Percentiles rank a stretch among this genome's conserved stretches.
phyloP scores from a whole-genome alignment of 1,140 invertebrate genomes.

The Pogonognathellus flavescens region DNA sequence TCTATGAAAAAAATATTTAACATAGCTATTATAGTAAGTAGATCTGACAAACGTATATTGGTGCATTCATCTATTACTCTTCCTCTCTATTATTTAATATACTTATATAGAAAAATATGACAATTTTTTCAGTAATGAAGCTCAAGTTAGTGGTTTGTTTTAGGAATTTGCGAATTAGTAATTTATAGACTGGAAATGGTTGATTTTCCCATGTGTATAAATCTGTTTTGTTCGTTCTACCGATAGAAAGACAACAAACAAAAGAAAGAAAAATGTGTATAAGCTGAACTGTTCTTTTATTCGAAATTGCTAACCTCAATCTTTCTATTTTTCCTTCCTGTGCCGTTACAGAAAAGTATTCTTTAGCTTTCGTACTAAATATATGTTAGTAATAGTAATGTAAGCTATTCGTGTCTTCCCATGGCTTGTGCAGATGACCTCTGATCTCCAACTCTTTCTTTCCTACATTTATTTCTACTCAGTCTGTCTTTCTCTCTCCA shows the following conservation, averaged over 20 bases:
- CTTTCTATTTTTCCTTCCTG: constrained; percentile 1
- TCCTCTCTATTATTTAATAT: no score
- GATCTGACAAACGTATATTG: no score
- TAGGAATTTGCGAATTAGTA: no score
- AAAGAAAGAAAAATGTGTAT: background rate
- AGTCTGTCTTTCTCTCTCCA: background rate
- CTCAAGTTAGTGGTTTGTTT: no score
- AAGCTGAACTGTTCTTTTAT: constrained; percentile 5
- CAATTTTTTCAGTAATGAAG: no score
- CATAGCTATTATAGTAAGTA: no score
- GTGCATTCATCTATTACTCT: no score
- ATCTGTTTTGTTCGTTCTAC: no score
- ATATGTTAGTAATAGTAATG: background rate
- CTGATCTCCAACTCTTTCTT: constrained; percentile 13
- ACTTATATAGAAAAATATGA: no score
- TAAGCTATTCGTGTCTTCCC: constrained; percentile 18
- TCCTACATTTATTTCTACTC: constrained; percentile 18
- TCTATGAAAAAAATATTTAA: no score
- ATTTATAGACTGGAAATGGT: no score
- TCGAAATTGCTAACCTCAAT: constrained; percentile 42
- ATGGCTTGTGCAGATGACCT: constrained; percentile 38
- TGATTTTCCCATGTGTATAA: no score
- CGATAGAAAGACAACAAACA: background rate
- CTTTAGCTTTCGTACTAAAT: background rate
- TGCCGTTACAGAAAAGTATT: background rate